A percentile compares a stretch with the other conserved stretches of the same genome.
These are phyloP conservation scores for Tribolium freemani DNA, from an alignment of 2,888 invertebrate species.

Conservation along the genomic window DNA sequence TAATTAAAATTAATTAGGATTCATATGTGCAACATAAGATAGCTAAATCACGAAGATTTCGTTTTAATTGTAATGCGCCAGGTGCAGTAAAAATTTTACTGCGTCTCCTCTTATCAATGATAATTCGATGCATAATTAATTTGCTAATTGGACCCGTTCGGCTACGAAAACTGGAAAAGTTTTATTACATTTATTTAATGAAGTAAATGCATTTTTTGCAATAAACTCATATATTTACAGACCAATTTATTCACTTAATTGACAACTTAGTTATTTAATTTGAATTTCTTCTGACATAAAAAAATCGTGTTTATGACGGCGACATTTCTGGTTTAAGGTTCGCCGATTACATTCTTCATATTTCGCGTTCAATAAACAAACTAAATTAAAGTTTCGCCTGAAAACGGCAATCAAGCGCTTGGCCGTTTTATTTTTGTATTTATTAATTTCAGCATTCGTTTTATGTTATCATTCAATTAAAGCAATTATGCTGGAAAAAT, in stretches of 20 bases:
- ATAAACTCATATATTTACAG: slow-evolving; percentile 34
- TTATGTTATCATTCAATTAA: slow-evolving; percentile 1
- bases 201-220: slow-evolving; percentile 29
- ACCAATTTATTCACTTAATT: slow-evolving; percentile 36
- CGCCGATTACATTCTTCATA: slow-evolving; percentile 15
- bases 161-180: slow-evolving; percentile 6
- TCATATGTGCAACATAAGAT: neutral
- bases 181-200: slow-evolving; percentile 22
- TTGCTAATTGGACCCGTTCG: slow-evolving; percentile 31
- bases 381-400: slow-evolving; percentile 17
- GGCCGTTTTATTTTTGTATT: neutral
- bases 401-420: neutral
- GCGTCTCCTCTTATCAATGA: neutral
- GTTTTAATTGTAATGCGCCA: neutral
- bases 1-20: neutral
- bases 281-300: slow-evolving; percentile 26
- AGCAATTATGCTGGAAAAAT: neutral
- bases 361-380: slow-evolving; percentile 6
- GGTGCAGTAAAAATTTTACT: slow-evolving; percentile 7
- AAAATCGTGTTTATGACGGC: slow-evolving; percentile 36
- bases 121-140: slow-evolving; percentile 22
- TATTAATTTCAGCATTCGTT: neutral
- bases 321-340: slow-evolving; percentile 24
- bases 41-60: neutral
- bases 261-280: slow-evolving; percentile 34